Base-by-base conservation (phyloP, 2,113 vertebrate species). In the Cyphomyrus plagiostoma region DNA sequence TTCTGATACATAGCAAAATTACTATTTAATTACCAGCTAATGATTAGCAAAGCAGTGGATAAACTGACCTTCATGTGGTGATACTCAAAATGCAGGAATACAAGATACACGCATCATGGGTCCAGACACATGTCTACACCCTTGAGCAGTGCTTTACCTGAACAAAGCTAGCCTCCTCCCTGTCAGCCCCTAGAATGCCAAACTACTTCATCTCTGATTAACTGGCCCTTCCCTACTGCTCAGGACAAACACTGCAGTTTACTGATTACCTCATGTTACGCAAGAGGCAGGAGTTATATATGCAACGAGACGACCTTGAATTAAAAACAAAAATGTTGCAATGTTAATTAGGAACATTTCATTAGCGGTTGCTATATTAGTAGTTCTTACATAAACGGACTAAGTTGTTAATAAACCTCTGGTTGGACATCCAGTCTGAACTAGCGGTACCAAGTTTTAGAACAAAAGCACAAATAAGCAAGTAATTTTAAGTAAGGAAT, bases 321-420 rank as follows among this genome's bases (percentile, higher is more conserved):
- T 26, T 45, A 85, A 46, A 85, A n/a, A 85, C 23, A 46, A 50
- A 50, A 11, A 45, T 84, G 45, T 48, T 84, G 26, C 87, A 23
- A 8, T 23, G 26, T 26, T 77, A 74, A 88, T 50, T 46, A 19
- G 19, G 26, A 26, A n/a, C 7, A 26, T 80, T 88, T 88, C 45
- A 52, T 21, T 26, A 48, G 26, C 70, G 8, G 26, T 30, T 80
- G 39, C n/a, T 66, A 11, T 45, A 53, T 80, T 48, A 89, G 45
- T 52, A 19, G 30, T 11, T 58, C 10, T 50, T 80, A 82, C 91
- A 88, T 89, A 92, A 89, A 87, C 89, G 91, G 92, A 93, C 87
- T 92, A 89, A 88, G 91, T 91, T 89, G 91, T 62, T 91, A 91
- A 92, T 77, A 89, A 90, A 90, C 35, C 70, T 92, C 88, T 91